A percentile compares a stretch with the other conserved stretches of the same genome.
phyloP scores from a whole-genome alignment of 92 coral and sea anemone species.

The Siderastrea siderea region DNA sequence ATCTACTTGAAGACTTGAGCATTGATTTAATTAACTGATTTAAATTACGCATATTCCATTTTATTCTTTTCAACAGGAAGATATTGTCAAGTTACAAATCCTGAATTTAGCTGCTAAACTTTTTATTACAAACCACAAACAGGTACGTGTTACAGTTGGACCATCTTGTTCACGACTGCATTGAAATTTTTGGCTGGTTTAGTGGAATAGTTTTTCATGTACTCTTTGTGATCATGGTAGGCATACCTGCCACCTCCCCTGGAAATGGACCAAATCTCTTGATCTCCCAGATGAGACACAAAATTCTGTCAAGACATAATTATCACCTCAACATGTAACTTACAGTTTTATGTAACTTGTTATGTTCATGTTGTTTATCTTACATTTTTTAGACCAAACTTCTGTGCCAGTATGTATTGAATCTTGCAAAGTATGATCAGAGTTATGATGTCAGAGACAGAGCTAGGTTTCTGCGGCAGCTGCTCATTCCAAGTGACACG shows the following conservation, averaged over 20 bases:
- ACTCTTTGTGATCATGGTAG: no score
- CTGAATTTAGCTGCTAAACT: slow-evolving; percentile 91
- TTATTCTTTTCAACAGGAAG: slow-evolving; percentile 80
- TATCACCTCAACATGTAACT: no score
- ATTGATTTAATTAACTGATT: neutral
- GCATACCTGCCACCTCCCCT: no score
- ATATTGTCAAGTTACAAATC: slow-evolving; percentile 96
- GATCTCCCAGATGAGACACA: no score
- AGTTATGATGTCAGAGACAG: slow-evolving; percentile 97
- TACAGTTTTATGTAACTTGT: no score
- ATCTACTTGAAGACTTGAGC: no score
- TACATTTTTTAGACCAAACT: slow-evolving; percentile 80
- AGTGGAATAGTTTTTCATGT: no score
- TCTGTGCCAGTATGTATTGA: slow-evolving; percentile 94
- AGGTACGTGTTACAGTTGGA: slow-evolving; percentile 66
- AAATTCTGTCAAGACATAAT: no score
- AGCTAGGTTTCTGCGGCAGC: slow-evolving; percentile 93
- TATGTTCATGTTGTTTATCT: neutral
- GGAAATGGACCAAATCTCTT: no score
- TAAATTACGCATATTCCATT: neutral
- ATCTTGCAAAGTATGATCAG: slow-evolving; percentile 97
- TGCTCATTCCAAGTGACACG: slow-evolving; percentile 89
- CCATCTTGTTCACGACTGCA: no score
- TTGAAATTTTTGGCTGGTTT: no score
- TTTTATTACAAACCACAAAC: slow-evolving; percentile 90